Evolutionary conservation across 2,888 invertebrate genomes (phyloP), one percentile per base, ranked within the genome.

Genomic region (Saturnia japonica): DNA sequence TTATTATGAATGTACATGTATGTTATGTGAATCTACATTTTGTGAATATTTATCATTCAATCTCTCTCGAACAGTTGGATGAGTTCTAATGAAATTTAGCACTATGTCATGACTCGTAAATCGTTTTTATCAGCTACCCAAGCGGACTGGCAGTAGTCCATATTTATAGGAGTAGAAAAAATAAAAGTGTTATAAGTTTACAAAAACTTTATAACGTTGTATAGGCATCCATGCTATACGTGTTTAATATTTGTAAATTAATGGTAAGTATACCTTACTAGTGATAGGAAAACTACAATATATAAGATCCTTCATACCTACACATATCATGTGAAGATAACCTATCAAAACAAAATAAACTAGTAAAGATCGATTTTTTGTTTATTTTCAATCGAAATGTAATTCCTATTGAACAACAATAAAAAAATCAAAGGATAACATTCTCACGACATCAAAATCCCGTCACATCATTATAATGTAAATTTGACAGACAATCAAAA

Each of bases 401-500:
- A 70, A 79, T 74, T 72, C 75, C 76, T 74, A 73, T 72, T 73
- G 74, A 73, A 75, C 77, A 78, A 75, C 75, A 72, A 74, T 25
- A 74, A 72, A 77, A 28, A 69, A 77, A 76, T 75, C 71, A 75
- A 67, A 75, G 72, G 77, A 82, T 83, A 84, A 82, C 79, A 84
- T 90, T 92, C 92, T 85, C 91, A 91, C 91, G 86, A 77, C 77
- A 72, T 79, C 83, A 81, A 79, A 81, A 84, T 82, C 80, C 74
- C 74, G 74, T 79, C 78, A 79, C 75, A 79, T 82, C 80, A 85
- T 88, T 88, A 86, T 88, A 88, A 91, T 90, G 88, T 88, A 91
- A 90, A 91, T 92, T 88, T 93, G 93, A 93, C 93, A 91, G 84
- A 88, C 87, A 85, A 87, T 93, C 93, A 92, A 88, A 92, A 90